Evolutionary conservation across 1,140 invertebrate genomes (phyloP).

Genomic region (Pseudoatta argentina): DNA sequence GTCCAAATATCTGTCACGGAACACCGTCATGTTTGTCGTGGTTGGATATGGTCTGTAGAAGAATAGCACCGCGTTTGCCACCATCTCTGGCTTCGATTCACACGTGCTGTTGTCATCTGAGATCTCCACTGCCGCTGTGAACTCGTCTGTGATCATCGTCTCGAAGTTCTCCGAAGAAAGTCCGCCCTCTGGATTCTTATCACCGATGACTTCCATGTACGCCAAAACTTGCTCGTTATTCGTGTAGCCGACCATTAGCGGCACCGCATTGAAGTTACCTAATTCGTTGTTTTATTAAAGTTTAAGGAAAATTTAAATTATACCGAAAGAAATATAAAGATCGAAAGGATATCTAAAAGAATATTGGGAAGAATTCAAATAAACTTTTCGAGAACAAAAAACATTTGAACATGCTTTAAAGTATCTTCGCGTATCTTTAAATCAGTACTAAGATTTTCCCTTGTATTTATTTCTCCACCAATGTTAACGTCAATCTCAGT

Average conservation of each 20-base stretch:
- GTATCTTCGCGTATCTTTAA: neutral
- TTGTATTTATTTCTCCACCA: neutral
- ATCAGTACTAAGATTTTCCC: neutral
- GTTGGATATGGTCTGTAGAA: constrained; percentile 90
- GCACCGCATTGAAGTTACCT: constrained; percentile 88
- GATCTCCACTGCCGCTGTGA: constrained; percentile 82
- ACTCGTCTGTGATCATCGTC: constrained; percentile 87
- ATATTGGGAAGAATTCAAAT: neutral
- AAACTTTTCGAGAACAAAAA: neutral
- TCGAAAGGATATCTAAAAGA: neutral
- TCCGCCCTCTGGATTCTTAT: constrained; percentile 86
- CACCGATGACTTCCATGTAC: constrained; percentile 86
- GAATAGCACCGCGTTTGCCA: constrained; percentile 91
- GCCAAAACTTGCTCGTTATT: constrained; percentile 92
- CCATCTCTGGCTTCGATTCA: constrained; percentile 89
- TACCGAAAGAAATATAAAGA: neutral
- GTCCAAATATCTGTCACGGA: constrained; percentile 88
- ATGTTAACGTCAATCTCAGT: too few relatives aligned
- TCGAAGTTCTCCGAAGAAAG: constrained; percentile 88
- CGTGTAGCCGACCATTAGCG: constrained; percentile 91
- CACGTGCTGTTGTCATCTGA: constrained; percentile 88
- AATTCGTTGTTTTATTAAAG: neutral
- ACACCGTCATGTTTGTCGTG: constrained; percentile 87
- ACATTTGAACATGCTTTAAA: neutral
- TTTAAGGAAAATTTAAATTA: neutral